These are phyloP conservation scores for Parasteatoda tepidariorum DNA, from an alignment of 1,140 invertebrate genomes.

Conservation along the genomic window DNA sequence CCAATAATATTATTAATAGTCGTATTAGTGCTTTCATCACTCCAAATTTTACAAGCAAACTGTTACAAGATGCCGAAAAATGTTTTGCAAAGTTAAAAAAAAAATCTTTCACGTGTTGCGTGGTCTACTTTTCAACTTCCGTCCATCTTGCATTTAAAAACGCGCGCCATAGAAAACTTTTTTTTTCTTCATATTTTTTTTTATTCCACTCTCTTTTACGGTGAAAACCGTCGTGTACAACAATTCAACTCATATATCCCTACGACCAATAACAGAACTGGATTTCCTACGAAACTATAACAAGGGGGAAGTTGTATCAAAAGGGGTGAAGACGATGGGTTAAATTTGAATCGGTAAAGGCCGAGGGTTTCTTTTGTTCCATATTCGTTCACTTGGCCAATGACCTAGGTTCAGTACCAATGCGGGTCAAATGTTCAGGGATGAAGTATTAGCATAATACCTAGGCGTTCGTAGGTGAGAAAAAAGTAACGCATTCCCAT, in stretches of 20 bases:
- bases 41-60: too few relatives aligned
- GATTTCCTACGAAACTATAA: background rate
- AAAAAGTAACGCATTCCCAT: constrained; percentile 31
- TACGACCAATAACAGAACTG: constrained; percentile 26
- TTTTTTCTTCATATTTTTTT: constrained; percentile 6
- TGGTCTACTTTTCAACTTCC: constrained; percentile 27
- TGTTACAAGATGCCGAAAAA: background rate
- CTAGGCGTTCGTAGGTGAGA: background rate
- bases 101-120: constrained; percentile 41
- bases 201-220: constrained; percentile 13
- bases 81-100: background rate
- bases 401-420: constrained; percentile 33
- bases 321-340: constrained; percentile 11
- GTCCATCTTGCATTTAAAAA: constrained; percentile 34
- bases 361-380: constrained; percentile 12
- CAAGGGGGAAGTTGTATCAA: background rate
- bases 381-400: constrained; percentile 45
- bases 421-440: constrained; percentile 39
- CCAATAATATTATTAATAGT: too few relatives aligned
- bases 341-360: constrained; percentile 18
- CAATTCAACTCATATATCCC: constrained; percentile 30
- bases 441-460: background rate
- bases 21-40: too few relatives aligned
- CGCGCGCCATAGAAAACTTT: constrained; percentile 26
- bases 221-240: constrained; percentile 3